These are phyloP conservation scores for Oceanites oceanicus DNA, from an alignment of 2,113 vertebrate species.

Conservation along the genomic window DNA sequence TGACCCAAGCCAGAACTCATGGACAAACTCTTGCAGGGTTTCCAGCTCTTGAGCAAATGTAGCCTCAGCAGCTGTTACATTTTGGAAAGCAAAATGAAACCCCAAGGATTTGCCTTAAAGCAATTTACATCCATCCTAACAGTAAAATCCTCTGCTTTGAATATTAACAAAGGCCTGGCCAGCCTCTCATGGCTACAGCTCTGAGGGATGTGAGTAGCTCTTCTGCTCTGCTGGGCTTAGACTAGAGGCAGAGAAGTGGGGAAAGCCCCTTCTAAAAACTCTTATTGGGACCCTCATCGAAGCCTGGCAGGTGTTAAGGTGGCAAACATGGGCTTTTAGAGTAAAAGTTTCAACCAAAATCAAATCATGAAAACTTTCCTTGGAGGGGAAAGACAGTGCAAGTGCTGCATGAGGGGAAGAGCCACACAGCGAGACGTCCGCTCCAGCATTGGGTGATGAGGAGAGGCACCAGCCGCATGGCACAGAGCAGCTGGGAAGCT, in stretches of 20 bases:
- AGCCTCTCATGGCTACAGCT: not conserved
- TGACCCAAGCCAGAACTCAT: not conserved
- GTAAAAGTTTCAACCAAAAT: not conserved
- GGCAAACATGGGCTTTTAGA: not conserved
- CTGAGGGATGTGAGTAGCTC: fast-evolving
- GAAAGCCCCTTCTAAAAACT: not conserved
- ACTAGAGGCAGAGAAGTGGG: not conserved
- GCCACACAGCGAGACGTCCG: fast-evolving
- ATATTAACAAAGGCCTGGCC: not conserved
- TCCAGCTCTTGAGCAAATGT: not conserved
- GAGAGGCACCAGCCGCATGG: not conserved
- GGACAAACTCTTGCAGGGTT: not conserved
- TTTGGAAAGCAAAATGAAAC: slow-evolving; percentile 28
- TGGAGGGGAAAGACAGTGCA: not conserved
- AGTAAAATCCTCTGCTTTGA: not conserved
- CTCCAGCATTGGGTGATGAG: not conserved
- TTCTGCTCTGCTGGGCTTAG: not conserved
- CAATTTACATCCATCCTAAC: not conserved
- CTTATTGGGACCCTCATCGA: not conserved
- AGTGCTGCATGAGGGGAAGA: not conserved
- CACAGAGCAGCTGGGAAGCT: not conserved
- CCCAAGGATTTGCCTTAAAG: slow-evolving; percentile 7
- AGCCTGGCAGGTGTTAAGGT: not conserved
- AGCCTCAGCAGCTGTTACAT: slow-evolving; percentile 7
- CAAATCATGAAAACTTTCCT: not conserved